Evolutionary conservation across 37 sponge, comb jelly and placozoan genomes (phyloP), one percentile per base, ranked within the genome.

Genomic region (Cladorhizidae sp.): DNA sequence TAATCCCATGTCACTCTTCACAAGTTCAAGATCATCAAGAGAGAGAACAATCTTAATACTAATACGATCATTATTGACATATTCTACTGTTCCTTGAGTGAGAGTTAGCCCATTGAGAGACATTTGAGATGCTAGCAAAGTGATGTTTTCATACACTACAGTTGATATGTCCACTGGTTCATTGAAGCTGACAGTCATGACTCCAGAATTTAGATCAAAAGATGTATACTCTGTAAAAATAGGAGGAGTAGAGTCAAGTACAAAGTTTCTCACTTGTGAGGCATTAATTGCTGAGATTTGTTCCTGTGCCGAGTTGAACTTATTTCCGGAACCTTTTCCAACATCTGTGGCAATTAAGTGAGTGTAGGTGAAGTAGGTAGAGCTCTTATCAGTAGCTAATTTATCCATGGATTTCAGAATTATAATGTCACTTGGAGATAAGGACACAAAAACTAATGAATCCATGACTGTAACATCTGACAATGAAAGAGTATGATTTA

Each of bases 141-240:
- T 73, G 72, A 94, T 56, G 55, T 76, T 85, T 25, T 67, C 63
- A 45, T 70, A 84, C 23, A 68, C 70, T 38, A 94, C 32, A 55
- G 88, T 90, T n/a, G 40, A 38, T 2, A 74, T 52, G 31, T 90
- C 75, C 14, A 94, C 95, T 33, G 91, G 88, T 70, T 95, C 90
- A 49, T 77, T 62, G 64, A 92, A 95, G 1, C 83, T 57, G 23
- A 96, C 45, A 1, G 80, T 83, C 18, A 96, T 37, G 18, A 76
- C 57, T 35, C 97, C 94, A 38, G 49, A 58, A 41, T 96, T 82
- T 40, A 96, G 51, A 55, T 96, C 94, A 37, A 96, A 72, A 31
- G 80, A 29, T 17, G 83, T 67, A 54, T 83, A 96, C 9, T 54
- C 67, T 3, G 71, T 67, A 26, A 85, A 77, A 20, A 33, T 18